Base-by-base conservation (phyloP, 2,888 invertebrate genomes). In the Eilema caniola region DNA sequence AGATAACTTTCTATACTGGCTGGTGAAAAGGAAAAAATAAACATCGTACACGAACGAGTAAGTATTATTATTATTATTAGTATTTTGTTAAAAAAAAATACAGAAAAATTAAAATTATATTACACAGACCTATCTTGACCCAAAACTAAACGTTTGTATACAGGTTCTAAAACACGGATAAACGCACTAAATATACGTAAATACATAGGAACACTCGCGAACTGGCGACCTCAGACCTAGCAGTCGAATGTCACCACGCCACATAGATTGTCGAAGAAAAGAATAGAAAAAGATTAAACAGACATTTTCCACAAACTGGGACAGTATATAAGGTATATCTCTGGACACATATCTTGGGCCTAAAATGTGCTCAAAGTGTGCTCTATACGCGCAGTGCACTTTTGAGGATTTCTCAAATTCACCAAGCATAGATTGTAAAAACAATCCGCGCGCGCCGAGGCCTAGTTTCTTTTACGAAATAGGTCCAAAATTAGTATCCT, bases 11-110 rank as follows among this genome's bases (percentile, higher is more conserved):
- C 47, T 63, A 28, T 28, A 24, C 25, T 28, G 28, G 79, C 72
- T 73, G 62, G 74, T n/a, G 37, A 37, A 53, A 33, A 4, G 61
- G n/a, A n/a, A 59, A n/a, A 20, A 70, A 41, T 10, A 20, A 20
- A 61, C 53, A 33, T 62, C 24, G 33, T 62, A 62, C 5, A 20
- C 47, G 5, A 20, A 20, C 47, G 5, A 20, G 20, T 20, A 5
- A 20, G 20, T 47, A 20, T 20, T 20, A 4, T n/a, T n/a, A n/a
- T n/a, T n/a, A n/a, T n/a, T n/a, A n/a, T n/a, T n/a, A n/a, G n/a
- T n/a, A n/a, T 20, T 47, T 20, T 47, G 47, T 20, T 20, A 20
- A 16, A 1, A 5, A 20, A 47, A 20, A 47, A 20, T 20, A 47
- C 14, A 47, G 1, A 47, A 20, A 41, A 41, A n/a, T n/a, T 41